Base-by-base conservation (phyloP, 2,888 invertebrate species). In the Elysia crispata region DNA sequence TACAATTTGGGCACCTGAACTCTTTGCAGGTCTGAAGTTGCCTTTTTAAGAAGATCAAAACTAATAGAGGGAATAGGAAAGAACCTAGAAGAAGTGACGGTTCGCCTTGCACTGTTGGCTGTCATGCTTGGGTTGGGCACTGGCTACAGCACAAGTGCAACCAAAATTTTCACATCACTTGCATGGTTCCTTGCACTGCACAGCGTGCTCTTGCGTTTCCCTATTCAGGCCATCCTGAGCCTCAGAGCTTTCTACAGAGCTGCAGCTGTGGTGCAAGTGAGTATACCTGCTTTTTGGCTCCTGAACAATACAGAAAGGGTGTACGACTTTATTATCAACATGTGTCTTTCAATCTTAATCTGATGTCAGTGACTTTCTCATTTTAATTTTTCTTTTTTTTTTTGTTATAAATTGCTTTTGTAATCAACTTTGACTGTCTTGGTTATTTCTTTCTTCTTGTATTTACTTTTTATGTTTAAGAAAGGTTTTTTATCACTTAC, bases 181-280 rank as follows among this genome's bases (percentile, higher is more conserved):
- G 73, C 73, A 13, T 78, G 78, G 78, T 50, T 78, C n/a, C 73
- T 41, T 57, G 78, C 73, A 23, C 66, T 73, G 23, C 78, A 78
- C 41, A 70, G 66, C 50, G 23, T 54, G 49, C 64, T 60, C 30
- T 31, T 73, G 50, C 72, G 49, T 30, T 78, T 78, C 54, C 78
- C 78, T 15, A 49, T 64, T 15, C 73, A 64, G 64, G 66, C 33
- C 49, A 28, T 73, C n/a, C 73, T 41, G 41, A 73, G 64, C 50
- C 15, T 78, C 30, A 41, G 30, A 30, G 64, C 50, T 20, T 64
- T 78, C 25, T 73, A 54, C 31, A 73, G n/a, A 1, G 60, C 78
- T 73, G 49, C 73, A 57, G 33, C 66, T 67, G 50, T 79, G 15
- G 75, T 79, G 62, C 75, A 79, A 69, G 75, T 79, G 79, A 75